These are phyloP conservation scores for Lacanobia wlatinum DNA, from an alignment of 2,888 invertebrate genomes.

Conservation along the genomic window DNA sequence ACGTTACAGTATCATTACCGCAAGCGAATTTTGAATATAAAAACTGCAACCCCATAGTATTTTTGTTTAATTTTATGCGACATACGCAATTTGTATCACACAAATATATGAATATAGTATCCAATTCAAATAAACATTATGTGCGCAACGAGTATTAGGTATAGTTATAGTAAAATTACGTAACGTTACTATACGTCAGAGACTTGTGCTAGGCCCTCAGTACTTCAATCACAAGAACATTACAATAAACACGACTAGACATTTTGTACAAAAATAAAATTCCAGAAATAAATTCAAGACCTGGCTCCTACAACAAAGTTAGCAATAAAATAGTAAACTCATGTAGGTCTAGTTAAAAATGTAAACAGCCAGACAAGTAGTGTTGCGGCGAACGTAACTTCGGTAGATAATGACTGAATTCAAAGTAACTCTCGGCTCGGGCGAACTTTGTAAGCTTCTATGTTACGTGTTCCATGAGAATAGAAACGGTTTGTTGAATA, in stretches of 20 bases:
- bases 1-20: too few species aligned
- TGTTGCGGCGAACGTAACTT: conserved; percentile 58
- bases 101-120: too few species aligned
- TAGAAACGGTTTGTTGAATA: conserved; percentile 15
- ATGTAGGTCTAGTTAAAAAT: conserved; percentile 69
- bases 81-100: too few species aligned
- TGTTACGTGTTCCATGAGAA: conserved; percentile 1
- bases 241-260: not conserved
- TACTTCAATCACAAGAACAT: too few species aligned
- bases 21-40: too few species aligned
- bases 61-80: too few species aligned
- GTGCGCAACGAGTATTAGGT: too few species aligned
- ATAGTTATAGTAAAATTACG: too few species aligned
- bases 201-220: too few species aligned
- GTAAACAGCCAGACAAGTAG: conserved; percentile 58
- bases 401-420: conserved; percentile 59
- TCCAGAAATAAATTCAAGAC: conserved; percentile 6
- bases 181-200: too few species aligned
- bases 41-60: too few species aligned
- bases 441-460: conserved; percentile 21
- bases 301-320: conserved; percentile 40
- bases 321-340: conserved; percentile 53
- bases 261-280: not conserved
- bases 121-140: too few species aligned
- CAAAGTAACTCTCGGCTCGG: conserved; percentile 35